Conservation (phyloP, 2,797 vertebrate genomes). For the Distichodus sexfasciatus region DNA sequence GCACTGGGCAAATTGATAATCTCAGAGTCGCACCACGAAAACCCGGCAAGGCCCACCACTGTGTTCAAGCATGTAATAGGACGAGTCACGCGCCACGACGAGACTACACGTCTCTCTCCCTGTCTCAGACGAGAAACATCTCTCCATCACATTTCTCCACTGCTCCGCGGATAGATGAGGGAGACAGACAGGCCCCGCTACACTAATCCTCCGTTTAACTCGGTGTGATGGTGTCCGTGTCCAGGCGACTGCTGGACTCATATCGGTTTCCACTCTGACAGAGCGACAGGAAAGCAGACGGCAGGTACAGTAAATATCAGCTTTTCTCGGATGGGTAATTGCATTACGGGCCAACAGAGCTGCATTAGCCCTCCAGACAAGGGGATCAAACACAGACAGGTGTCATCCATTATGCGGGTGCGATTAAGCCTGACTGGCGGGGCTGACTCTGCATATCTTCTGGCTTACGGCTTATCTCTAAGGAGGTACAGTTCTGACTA, state of each 20-base stretch:
- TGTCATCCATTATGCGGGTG: background rate
- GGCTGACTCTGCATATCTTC: constrained; percentile 10
- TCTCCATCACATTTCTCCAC: background rate
- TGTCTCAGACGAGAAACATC: background rate
- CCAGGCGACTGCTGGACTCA: background rate
- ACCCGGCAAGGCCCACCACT: too few relatives aligned
- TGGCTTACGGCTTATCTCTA: background rate
- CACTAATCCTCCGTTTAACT: background rate
- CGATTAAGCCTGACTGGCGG: constrained; percentile 5
- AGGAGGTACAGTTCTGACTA: background rate
- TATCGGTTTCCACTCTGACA: constrained; percentile 4
- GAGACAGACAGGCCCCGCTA: background rate
- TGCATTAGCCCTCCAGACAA: background rate
- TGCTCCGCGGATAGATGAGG: background rate
- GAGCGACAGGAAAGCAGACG: background rate
- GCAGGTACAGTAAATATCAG: constrained; percentile 12
- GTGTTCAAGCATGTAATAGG: too few relatives aligned
- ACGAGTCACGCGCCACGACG: too few relatives aligned
- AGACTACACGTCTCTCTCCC: too few relatives aligned
- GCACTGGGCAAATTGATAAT: too few relatives aligned
- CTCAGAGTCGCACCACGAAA: too few relatives aligned
- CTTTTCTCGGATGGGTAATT: constrained; percentile 19
- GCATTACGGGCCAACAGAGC: background rate
- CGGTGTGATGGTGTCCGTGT: background rate
- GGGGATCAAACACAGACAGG: background rate